These are phyloP conservation scores for Pampusana beccarii DNA, from an alignment of 2,113 vertebrate genomes.

Conservation along the genomic window DNA sequence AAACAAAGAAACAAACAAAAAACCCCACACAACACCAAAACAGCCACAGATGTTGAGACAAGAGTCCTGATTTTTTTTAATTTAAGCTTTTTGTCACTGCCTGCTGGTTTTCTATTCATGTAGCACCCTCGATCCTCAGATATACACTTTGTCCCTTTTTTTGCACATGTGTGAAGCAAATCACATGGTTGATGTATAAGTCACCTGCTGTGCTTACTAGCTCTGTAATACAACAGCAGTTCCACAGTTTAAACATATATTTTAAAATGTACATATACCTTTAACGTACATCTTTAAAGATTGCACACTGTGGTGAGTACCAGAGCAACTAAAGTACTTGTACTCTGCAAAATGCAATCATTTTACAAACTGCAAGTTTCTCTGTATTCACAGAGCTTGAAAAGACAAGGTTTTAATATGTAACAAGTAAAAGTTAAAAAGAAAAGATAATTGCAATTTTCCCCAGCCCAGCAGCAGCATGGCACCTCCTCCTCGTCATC, in stretches of 20 bases:
- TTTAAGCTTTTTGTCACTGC: not conserved
- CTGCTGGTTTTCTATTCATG: not conserved
- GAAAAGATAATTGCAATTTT: not conserved
- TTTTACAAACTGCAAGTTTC: not conserved
- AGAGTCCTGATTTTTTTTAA: not conserved
- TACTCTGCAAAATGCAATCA: not conserved
- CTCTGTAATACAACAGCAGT: not conserved
- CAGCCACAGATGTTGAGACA: not conserved
- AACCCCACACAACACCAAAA: no score
- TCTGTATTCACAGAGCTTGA: rapidly evolving
- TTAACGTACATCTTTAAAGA: not conserved
- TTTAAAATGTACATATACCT: not conserved
- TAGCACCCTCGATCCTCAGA: not conserved
- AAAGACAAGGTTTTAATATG: not conserved
- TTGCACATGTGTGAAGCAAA: not conserved
- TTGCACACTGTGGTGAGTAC: no score
- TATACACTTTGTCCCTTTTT: no score
- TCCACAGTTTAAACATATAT: not conserved
- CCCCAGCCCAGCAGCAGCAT: no score
- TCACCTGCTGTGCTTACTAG: no score
- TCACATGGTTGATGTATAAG: rapidly evolving
- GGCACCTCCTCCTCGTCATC: not conserved
- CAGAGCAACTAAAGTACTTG: not conserved
- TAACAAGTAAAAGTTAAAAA: not conserved
- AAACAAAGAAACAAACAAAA: not conserved